Evolutionary conservation across 2,797 vertebrate species (phyloP).

Genomic region (Periparus ater): DNA sequence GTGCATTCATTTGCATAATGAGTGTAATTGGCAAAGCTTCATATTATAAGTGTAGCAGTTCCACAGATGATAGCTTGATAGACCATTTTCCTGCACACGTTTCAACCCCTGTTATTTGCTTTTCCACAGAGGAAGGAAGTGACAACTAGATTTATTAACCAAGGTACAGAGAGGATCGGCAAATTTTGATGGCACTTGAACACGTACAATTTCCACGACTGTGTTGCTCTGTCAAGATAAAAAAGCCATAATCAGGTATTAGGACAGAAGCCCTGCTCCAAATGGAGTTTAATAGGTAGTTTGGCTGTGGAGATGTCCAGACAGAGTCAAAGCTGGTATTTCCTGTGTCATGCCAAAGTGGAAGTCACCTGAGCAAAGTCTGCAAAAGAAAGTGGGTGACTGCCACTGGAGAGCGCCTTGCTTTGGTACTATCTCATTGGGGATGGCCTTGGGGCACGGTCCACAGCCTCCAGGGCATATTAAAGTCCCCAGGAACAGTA

Average conservation of each 20-base stretch:
- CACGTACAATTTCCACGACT: neutral
- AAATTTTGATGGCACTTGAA: conserved; percentile 12
- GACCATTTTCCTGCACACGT: neutral
- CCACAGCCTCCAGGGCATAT: neutral
- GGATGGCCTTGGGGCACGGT: neutral
- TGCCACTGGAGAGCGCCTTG: neutral
- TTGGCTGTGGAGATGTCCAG: neutral
- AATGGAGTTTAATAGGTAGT: neutral
- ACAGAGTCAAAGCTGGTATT: neutral
- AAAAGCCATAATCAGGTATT: neutral
- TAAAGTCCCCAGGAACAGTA: neutral
- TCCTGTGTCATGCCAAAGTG: neutral
- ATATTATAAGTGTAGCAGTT: conserved; percentile 29
- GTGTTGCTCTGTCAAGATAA: neutral
- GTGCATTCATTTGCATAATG: conserved; percentile 67
- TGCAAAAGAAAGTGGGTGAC: neutral
- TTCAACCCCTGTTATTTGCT: conserved; percentile 39
- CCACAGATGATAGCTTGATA: conserved; percentile 17
- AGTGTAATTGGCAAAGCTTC: conserved; percentile 63
- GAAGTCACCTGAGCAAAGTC: neutral
- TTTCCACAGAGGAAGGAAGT: neutral
- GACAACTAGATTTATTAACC: conserved; percentile 29
- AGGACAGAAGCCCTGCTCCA: neutral
- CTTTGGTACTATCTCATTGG: neutral
- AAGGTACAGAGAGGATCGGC: neutral